Percentiles rank a stretch among this genome's conserved stretches.
Conservation (phyloP, 1,140 invertebrate species). For the Anastrepha ludens region DNA sequence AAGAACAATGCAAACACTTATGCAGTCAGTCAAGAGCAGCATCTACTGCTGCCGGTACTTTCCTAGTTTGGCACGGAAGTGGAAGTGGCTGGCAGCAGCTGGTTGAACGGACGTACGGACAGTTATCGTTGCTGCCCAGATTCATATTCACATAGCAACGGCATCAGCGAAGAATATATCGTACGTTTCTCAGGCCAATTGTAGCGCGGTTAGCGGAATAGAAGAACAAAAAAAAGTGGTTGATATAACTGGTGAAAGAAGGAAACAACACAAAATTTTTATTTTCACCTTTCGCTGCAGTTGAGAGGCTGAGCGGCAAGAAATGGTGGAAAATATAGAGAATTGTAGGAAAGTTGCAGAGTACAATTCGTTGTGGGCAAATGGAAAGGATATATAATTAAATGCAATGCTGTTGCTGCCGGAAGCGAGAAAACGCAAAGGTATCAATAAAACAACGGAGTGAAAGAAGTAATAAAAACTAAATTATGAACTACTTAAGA, state of each 20-base stretch:
- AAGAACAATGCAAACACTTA: slow-evolving; percentile 2
- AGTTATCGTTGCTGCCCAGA: not conserved
- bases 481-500: not conserved
- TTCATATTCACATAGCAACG: too few species aligned
- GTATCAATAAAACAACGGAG: not conserved
- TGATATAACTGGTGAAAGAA: too few species aligned
- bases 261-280: not conserved
- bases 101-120: not conserved
- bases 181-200: not conserved
- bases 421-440: not conserved
- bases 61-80: slow-evolving; percentile 18
- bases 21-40: slow-evolving; percentile 28
- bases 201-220: not conserved
- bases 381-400: slow-evolving; percentile 15
- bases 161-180: not conserved
- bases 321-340: not conserved
- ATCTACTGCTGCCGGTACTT: not conserved
- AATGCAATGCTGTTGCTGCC: not conserved
- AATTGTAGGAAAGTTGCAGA: not conserved
- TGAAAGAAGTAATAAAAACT: not conserved
- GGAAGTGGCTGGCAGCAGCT: not conserved
- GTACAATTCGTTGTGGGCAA: not conserved
- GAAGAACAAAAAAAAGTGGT: too few species aligned
- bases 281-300: not conserved
- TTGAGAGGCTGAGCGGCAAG: not conserved